These are phyloP conservation scores for Oppia nitens DNA, from an alignment of 1,140 invertebrate species.

Conservation along the genomic window DNA sequence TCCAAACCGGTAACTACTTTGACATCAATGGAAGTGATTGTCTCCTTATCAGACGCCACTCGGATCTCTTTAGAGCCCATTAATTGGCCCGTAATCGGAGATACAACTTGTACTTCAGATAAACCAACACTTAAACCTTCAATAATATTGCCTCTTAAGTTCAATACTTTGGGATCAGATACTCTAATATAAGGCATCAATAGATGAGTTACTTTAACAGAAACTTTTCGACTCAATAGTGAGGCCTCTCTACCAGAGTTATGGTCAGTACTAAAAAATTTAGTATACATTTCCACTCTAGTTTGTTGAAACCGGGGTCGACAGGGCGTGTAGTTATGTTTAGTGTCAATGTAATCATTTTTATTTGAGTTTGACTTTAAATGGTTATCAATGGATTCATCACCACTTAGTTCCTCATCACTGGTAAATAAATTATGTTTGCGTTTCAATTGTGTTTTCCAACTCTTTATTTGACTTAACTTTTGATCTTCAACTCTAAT, in stretches of 20 bases:
- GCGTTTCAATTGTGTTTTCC: conserved; percentile 44
- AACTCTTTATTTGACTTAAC: conserved; percentile 73
- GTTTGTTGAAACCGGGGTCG: conserved; percentile 73
- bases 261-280: conserved; percentile 73
- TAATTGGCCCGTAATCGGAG: conserved; percentile 73
- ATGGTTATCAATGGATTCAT: neutral
- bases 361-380: neutral
- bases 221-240: conserved; percentile 68
- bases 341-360: neutral
- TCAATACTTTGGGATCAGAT: conserved; percentile 70
- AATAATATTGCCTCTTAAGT: conserved; percentile 56
- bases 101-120: conserved; percentile 81
- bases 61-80: conserved; percentile 77
- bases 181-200: conserved; percentile 61
- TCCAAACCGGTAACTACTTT: conserved; percentile 77
- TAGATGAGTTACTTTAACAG: conserved; percentile 74
- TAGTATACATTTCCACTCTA: conserved; percentile 68
- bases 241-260: conserved; percentile 76
- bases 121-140: conserved; percentile 70
- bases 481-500: conserved; percentile 69
- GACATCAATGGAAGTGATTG: conserved; percentile 57
- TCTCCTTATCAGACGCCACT: conserved; percentile 77
- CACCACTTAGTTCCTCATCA: neutral
- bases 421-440: neutral
- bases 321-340: conserved; percentile 37